Evolutionary conservation across 2,113 vertebrate species (phyloP).

Genomic region (Tachycineta bicolor): DNA sequence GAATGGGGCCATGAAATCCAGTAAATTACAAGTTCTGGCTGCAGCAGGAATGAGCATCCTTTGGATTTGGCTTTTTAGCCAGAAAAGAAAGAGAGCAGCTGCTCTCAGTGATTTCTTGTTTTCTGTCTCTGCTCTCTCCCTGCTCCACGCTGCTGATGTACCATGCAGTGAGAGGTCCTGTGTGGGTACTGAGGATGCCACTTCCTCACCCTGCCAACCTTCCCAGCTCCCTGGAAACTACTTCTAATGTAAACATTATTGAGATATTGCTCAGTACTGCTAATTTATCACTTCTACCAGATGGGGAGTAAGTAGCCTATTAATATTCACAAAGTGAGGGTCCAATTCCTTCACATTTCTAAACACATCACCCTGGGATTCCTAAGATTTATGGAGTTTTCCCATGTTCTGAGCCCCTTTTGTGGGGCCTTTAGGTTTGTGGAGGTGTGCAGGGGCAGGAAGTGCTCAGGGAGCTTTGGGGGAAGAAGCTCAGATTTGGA

Average conservation of each 20-base stretch:
- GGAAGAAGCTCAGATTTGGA: neutral
- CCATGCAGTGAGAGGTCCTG: constrained; percentile 7
- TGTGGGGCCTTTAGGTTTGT: neutral
- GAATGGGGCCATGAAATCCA: neutral
- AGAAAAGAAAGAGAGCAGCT: constrained; percentile 49
- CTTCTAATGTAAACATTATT: constrained; percentile 51
- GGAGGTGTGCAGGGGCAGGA: neutral
- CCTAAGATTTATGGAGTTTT: constrained; percentile 49
- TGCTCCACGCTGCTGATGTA: neutral
- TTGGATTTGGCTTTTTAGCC: constrained; percentile 9
- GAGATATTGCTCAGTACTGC: constrained; percentile 34
- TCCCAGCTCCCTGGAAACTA: constrained; percentile 47
- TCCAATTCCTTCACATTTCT: constrained; percentile 53
- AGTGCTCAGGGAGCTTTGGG: neutral
- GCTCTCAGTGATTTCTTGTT: constrained; percentile 15
- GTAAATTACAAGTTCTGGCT: constrained; percentile 47
- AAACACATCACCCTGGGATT: constrained; percentile 38
- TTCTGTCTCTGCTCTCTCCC: neutral
- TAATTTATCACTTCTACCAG: constrained; percentile 68
- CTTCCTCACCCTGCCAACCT: constrained; percentile 55
- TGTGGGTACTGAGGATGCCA: constrained; percentile 42
- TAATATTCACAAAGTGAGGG: constrained; percentile 59
- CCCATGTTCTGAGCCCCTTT: neutral
- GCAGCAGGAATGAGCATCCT: neutral
- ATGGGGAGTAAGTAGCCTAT: constrained; percentile 67